Percentiles rank a stretch among this genome's conserved stretches.
Evolutionary conservation across 2,113 vertebrate genomes (phyloP).

Genomic region (Rostratula benghalensis): DNA sequence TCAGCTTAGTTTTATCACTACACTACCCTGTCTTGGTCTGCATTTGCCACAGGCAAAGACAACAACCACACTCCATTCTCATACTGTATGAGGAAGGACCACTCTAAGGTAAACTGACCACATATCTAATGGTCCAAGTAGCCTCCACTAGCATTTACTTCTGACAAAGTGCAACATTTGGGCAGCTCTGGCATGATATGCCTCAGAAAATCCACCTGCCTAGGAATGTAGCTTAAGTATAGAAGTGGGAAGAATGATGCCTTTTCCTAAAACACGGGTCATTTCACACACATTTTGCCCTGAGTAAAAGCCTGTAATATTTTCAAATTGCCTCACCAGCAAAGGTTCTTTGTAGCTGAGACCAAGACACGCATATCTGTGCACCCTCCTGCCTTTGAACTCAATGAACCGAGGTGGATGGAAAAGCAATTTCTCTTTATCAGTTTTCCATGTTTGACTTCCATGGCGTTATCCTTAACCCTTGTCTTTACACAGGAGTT

Average conservation of each 20-base stretch:
- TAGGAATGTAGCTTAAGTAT: neutral
- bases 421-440: neutral
- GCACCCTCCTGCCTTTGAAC: neutral
- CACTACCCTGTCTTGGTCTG: neutral
- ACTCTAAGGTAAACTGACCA: neutral
- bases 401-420: neutral
- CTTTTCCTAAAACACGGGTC: neutral
- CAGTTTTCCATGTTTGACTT: neutral
- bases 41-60: neutral
- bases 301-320: neutral
- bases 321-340: neutral
- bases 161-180: neutral
- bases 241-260: neutral
- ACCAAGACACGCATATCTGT: neutral
- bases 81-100: neutral
- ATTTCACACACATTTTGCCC: neutral
- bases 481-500: neutral
- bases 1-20: neutral
- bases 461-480: neutral
- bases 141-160: neutral
- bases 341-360: neutral
- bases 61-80: neutral
- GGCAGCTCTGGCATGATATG: neutral
- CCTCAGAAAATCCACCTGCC: neutral
- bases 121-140: neutral